A percentile compares a stretch with the other conserved stretches of the same genome.
Evolutionary conservation across 2,888 invertebrate species (phyloP).

Genomic region (Mystacides longicornis): DNA sequence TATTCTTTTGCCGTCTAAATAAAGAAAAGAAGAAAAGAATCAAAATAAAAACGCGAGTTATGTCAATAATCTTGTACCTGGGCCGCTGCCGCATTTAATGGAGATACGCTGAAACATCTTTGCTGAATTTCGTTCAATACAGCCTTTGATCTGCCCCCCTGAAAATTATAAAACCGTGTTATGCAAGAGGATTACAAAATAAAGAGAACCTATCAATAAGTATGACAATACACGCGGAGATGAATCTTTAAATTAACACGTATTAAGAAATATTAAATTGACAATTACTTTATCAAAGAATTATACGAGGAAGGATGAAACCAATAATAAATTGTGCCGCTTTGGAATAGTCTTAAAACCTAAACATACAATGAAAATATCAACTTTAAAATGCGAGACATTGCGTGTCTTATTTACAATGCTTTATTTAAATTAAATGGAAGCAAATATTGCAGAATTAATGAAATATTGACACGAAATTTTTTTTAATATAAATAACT

Average conservation of each 20-base stretch:
- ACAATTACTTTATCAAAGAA: not conserved
- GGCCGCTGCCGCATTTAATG: slow-evolving; percentile 63
- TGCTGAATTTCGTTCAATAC: slow-evolving; percentile 57
- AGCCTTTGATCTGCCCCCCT: slow-evolving; percentile 37
- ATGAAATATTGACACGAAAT: not conserved
- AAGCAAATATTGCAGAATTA: not conserved
- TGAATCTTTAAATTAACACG: not conserved
- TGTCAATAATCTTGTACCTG: slow-evolving; percentile 45
- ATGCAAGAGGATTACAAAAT: slow-evolving; percentile 16
- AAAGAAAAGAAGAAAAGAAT: slow-evolving; percentile 7
- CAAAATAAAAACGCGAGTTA: not conserved
- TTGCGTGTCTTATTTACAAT: too few relatives aligned
- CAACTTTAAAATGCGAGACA: too few relatives aligned
- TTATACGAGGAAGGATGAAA: too few relatives aligned
- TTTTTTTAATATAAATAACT: not conserved
- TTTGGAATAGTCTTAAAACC: too few relatives aligned
- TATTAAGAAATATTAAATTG: not conserved
- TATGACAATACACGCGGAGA: too few relatives aligned
- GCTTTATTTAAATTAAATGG: not conserved
- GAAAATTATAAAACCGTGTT: slow-evolving; percentile 6
- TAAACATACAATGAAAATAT: too few relatives aligned
- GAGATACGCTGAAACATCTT: slow-evolving; percentile 80
- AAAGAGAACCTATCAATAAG: too few relatives aligned
- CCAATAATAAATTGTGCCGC: too few relatives aligned
- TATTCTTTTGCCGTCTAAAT: too few relatives aligned